phyloP scores from a whole-genome alignment of 2,797 vertebrate species.

The Argyrosomus regius region DNA sequence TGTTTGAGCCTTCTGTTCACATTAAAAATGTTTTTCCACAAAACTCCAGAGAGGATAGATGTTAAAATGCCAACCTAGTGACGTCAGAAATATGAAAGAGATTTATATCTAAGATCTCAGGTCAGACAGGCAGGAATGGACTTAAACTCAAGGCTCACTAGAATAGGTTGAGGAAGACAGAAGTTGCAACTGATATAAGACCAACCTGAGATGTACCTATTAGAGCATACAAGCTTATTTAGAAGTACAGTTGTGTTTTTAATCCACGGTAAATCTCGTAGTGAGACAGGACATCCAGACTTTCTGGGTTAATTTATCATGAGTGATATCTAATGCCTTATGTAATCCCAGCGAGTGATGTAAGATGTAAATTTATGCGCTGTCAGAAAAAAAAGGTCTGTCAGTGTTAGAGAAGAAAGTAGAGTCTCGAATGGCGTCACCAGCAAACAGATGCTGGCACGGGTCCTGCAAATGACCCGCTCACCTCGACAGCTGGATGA shows the following conservation, averaged over 20 bases:
- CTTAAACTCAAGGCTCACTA: background rate
- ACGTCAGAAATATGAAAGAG: background rate
- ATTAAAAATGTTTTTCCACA: background rate
- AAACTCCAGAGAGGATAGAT: background rate
- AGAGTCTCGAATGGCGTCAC: slow-evolving; percentile 2
- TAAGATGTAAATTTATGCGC: slow-evolving; percentile 36
- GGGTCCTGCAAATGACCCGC: slow-evolving; percentile 35
- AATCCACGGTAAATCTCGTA: slow-evolving; percentile 36
- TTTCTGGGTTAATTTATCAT: slow-evolving; percentile 34
- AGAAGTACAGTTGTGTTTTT: slow-evolving; percentile 34
- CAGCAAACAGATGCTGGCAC: slow-evolving; percentile 49
- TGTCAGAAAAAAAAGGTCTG: slow-evolving; percentile 36
- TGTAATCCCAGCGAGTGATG: slow-evolving; percentile 28
- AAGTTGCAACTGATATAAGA: slow-evolving; percentile 21
- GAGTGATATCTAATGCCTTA: slow-evolving; percentile 32
- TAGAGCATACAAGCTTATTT: slow-evolving; percentile 8
- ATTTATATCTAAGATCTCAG: slow-evolving; percentile 7
- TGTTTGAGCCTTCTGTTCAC: background rate
- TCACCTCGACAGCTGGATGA: slow-evolving; percentile 65
- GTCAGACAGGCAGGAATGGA: background rate
- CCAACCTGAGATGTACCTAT: background rate
- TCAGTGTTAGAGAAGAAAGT: slow-evolving; percentile 6
- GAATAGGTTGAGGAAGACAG: slow-evolving; percentile 8
- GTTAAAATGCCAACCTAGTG: slow-evolving; percentile 2
- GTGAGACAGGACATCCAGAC: slow-evolving; percentile 28